A percentile compares a stretch with the other conserved stretches of the same genome.
These are phyloP conservation scores for Jordanella pulchra DNA, from an alignment of 2,797 vertebrate species.

Conservation along the genomic window DNA sequence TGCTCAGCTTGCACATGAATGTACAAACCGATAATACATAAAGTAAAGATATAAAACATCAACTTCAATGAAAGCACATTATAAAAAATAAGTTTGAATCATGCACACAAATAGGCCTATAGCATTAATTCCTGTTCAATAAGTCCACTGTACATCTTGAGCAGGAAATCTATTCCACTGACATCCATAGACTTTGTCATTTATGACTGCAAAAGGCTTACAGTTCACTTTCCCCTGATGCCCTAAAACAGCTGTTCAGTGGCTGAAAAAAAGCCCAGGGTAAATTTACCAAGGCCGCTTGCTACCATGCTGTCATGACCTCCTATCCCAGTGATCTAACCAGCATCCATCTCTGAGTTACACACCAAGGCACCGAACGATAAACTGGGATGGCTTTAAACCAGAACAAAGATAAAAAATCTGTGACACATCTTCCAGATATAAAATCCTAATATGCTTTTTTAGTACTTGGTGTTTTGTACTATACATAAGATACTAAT, in stretches of 20 bases:
- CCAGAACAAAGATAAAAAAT: conserved; percentile 51
- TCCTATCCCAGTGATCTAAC: conserved; percentile 53
- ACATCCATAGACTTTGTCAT: conserved; percentile 35
- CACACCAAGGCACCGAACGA: conserved; percentile 35
- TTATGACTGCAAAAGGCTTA: conserved; percentile 41
- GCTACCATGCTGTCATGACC: conserved; percentile 42
- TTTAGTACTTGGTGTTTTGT: conserved; percentile 1
- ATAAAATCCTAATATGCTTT: conserved; percentile 38
- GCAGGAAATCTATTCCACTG: conserved; percentile 60
- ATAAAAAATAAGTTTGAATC: neutral
- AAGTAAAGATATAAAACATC: neutral
- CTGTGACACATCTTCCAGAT: conserved; percentile 28
- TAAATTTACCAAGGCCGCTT: conserved; percentile 61
- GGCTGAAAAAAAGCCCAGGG: conserved; percentile 61
- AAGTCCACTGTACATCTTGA: neutral
- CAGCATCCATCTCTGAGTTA: conserved; percentile 56
- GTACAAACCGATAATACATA: neutral
- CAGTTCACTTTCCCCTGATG: conserved; percentile 49
- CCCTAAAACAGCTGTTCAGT: conserved; percentile 59
- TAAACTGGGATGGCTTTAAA: conserved; percentile 42
- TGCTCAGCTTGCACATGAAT: neutral
- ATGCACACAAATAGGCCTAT: neutral
- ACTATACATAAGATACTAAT: neutral
- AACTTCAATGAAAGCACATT: neutral
- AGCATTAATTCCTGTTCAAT: neutral